Evolutionary conservation across 2,888 invertebrate species (phyloP).

Genomic region (Chironomus tentans): DNA sequence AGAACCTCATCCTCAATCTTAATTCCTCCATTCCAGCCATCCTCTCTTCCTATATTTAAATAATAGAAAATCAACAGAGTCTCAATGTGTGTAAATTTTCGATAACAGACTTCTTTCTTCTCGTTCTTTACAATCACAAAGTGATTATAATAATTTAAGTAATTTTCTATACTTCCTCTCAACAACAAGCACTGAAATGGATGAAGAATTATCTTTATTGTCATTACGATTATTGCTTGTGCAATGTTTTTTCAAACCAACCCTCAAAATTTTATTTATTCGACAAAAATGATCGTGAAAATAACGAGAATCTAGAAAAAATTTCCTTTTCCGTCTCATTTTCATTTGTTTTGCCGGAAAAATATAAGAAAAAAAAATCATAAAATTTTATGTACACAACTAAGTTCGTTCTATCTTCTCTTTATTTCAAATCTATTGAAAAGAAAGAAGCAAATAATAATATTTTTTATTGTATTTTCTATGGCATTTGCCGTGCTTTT

Average conservation of each 20-base stretch:
- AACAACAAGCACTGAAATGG: not conserved
- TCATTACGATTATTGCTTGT: not conserved
- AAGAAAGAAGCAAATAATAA: not conserved
- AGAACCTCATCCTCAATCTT: too few relatives aligned
- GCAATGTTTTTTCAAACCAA: not conserved
- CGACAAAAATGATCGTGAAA: not conserved
- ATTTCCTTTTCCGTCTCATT: not conserved
- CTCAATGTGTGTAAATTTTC: too few relatives aligned
- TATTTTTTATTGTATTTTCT: not conserved
- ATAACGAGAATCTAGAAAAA: not conserved
- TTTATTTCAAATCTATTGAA: not conserved
- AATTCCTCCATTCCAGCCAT: too few relatives aligned
- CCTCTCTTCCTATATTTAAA: too few relatives aligned
- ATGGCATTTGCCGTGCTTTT: not conserved
- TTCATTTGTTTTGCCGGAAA: not conserved
- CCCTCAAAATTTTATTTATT: not conserved
- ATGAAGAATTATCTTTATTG: slow-evolving; percentile 6
- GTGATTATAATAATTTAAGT: not conserved
- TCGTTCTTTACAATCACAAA: too few relatives aligned
- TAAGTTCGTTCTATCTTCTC: not conserved
- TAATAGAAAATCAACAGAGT: too few relatives aligned
- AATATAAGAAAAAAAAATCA: not conserved
- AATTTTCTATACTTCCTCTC: not conserved
- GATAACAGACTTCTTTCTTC: too few relatives aligned
- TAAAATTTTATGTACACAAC: not conserved